phyloP scores from a whole-genome alignment of 2,797 vertebrate species.

The Aldrovandia affinis region DNA sequence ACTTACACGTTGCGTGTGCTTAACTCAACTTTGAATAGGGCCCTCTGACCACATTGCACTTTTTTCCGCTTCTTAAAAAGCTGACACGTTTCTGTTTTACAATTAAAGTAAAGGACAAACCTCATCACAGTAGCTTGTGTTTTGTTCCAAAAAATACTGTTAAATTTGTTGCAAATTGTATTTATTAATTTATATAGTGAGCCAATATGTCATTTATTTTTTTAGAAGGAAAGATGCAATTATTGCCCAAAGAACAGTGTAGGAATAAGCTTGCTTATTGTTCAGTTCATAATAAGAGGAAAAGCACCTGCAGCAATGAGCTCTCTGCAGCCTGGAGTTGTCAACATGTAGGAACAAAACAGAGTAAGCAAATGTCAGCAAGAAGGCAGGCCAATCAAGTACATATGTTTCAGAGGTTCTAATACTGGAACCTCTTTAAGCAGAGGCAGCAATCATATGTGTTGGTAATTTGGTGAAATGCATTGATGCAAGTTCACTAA shows the following conservation, averaged over 20 bases:
- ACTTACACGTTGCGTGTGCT: too few species aligned
- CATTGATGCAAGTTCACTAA: too few species aligned
- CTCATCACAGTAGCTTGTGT: not conserved
- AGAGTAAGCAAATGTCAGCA: slow-evolving; percentile 22
- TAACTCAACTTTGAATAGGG: too few species aligned
- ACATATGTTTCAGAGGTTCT: slow-evolving; percentile 10
- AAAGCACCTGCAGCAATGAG: slow-evolving; percentile 17
- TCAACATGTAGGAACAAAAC: not conserved
- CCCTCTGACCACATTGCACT: not conserved
- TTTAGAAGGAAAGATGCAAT: slow-evolving; percentile 29
- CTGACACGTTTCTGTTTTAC: not conserved
- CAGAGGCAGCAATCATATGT: not conserved
- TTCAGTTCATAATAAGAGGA: slow-evolving; percentile 32
- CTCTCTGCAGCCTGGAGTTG: slow-evolving; percentile 3
- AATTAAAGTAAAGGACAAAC: not conserved
- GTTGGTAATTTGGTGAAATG: too few species aligned
- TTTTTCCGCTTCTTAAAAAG: not conserved
- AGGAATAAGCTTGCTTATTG: slow-evolving; percentile 16
- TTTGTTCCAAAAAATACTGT: slow-evolving; percentile 23
- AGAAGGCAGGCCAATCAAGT: not conserved
- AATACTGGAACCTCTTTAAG: not conserved
- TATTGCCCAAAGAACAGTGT: slow-evolving; percentile 4
- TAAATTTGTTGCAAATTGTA: slow-evolving; percentile 29
- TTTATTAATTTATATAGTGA: not conserved
- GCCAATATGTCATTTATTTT: not conserved